A percentile compares a stretch with the other conserved stretches of the same genome.
These are phyloP conservation scores for Rhea americana DNA, from an alignment of 2,113 vertebrate species.

Conservation along the genomic window DNA sequence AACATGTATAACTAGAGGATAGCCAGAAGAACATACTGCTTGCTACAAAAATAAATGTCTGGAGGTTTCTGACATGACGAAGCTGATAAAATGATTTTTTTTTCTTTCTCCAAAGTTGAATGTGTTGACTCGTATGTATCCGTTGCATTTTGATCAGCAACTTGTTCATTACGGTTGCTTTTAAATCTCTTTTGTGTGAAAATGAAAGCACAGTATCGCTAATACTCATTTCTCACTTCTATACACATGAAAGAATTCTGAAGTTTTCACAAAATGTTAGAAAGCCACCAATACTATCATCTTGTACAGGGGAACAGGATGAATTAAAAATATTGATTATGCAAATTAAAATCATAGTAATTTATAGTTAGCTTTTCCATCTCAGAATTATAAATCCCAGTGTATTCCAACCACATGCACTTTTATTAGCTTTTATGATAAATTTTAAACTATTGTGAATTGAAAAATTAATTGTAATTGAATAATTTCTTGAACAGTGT, in stretches of 20 bases:
- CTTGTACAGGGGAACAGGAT: not conserved
- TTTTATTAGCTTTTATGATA: constrained; percentile 49
- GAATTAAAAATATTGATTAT: not conserved
- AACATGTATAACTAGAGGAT: not conserved
- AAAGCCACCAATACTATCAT: not conserved
- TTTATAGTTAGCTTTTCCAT: not conserved
- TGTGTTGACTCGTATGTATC: not conserved
- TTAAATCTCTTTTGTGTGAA: not conserved
- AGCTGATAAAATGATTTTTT: not conserved
- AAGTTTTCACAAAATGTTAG: not conserved
- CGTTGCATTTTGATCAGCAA: constrained; percentile 8
- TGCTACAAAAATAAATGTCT: not conserved
- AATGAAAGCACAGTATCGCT: not conserved
- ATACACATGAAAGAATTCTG: not conserved
- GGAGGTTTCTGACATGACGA: not conserved
- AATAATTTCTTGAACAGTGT: constrained; percentile 57
- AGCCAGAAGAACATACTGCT: not conserved
- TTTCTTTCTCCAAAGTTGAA: not conserved
- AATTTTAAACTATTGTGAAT: constrained; percentile 56
- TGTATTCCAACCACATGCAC: not conserved
- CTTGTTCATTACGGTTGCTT: not conserved
- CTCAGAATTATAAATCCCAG: not conserved
- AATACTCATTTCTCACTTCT: not conserved
- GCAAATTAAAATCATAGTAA: not conserved
- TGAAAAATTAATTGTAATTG: constrained; percentile 66